A percentile compares a stretch with the other conserved stretches of the same genome.
These are phyloP conservation scores for Drosophila paranaensis DNA, from an alignment of 2,888 invertebrate genomes.

Conservation along the genomic window DNA sequence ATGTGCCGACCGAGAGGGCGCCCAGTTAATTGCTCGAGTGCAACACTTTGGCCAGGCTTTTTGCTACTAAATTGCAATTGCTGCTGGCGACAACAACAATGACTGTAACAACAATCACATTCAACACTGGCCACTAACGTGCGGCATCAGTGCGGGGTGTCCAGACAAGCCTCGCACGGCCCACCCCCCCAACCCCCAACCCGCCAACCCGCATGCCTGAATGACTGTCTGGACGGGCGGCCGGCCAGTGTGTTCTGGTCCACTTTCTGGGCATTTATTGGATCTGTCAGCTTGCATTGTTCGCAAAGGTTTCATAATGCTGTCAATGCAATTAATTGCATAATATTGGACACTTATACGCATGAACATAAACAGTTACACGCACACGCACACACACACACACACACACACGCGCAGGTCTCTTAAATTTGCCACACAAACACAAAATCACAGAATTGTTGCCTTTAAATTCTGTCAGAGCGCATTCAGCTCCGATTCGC, in stretches of 20 bases:
- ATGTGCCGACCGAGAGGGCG: conserved; percentile 5
- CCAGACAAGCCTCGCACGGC: conserved; percentile 16
- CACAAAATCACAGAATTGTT: conserved; percentile 35
- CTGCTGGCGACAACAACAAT: conserved; percentile 55
- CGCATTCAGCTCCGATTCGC: conserved; percentile 39
- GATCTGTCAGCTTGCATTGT: conserved; percentile 73
- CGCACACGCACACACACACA: conserved; percentile 5
- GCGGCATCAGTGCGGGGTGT: conserved; percentile 35
- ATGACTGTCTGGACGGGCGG: conserved; percentile 1
- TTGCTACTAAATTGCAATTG: conserved; percentile 75
- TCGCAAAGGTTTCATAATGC: conserved; percentile 75
- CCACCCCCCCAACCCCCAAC: conserved; percentile 29
- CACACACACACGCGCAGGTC: conserved; percentile 6
- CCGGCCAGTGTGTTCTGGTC: conserved; percentile 1
- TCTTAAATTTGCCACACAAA: conserved; percentile 52
- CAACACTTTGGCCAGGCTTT: conserved; percentile 62
- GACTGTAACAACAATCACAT: conserved; percentile 52
- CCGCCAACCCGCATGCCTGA: conserved; percentile 18
- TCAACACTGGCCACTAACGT: conserved; percentile 62
- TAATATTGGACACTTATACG: conserved; percentile 53
- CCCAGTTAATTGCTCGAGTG: conserved; percentile 68
- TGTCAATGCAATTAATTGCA: conserved; percentile 80
- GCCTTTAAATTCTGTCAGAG: conserved; percentile 50
- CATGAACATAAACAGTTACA: conserved; percentile 16
- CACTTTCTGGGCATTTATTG: conserved; percentile 61